Base-by-base conservation (phyloP, 2,797 vertebrate genomes). In the Phyllotis vaccarum region DNA sequence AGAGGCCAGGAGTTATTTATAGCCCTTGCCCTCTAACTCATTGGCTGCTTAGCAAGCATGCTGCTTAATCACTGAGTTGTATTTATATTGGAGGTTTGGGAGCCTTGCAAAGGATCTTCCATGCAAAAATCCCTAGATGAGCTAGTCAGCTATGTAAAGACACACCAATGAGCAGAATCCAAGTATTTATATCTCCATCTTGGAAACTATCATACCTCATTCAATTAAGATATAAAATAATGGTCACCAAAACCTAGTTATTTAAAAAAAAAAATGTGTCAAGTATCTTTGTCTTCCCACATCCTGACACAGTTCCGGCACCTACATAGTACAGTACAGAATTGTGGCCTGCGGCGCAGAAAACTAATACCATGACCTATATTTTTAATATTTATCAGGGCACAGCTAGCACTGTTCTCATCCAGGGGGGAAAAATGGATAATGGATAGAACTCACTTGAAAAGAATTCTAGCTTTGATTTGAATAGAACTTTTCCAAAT, bases 381-480 rank as follows among this genome's bases (percentile, higher is more conserved):
- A 93, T 96, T 96, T 72, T 81, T 86, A 74, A 3, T 21, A 37
- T 68, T 86, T 94, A 93, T 93, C 80, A 93, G 97, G 96, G 66
- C 89, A 68, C 82, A 14, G 54, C 27, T 19, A 72, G 90, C 62
- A 21, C 88, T 70, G 74, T 70, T 68, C 78, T 96, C 74, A 79
- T 82, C 87, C 93, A 78, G 82, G 10, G 34, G 46, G 9, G 56
- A 2, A 6, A n/a, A n/a, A 52, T 1, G 62, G 34, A 29, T 75
- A n/a, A 95, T 58, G 66, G 70, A 58, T 58, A 93, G 75, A 86
- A 89, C 89, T 86, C 82, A 86, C 81, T 91, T 40, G 19, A 78
- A 87, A 92, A 75, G 93, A 70, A 29, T 24, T 58, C 16, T 34
- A 16, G 62, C 76, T 90, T 74, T 82, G 56, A 91, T 90, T 74